Percentiles rank a stretch among this genome's conserved stretches.
Evolutionary conservation across 2,888 invertebrate species (phyloP).

Genomic region (Dynastes grantii): DNA sequence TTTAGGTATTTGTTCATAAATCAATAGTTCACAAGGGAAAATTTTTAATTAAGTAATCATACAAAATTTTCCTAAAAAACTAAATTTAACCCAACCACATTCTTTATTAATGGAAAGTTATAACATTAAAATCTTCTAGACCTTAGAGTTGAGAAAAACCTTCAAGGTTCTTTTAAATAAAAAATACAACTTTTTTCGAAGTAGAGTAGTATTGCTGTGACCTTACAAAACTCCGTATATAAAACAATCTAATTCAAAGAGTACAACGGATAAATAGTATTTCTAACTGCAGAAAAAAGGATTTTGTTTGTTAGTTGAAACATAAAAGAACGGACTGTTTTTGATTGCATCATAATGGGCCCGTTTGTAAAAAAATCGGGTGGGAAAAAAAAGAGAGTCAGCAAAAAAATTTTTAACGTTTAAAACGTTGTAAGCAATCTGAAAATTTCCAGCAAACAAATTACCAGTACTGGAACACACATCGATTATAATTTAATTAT

Average conservation of each 20-base stretch:
- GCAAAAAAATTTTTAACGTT: neutral
- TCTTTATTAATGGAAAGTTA: neutral
- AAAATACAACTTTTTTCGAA: no score
- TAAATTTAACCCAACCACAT: neutral
- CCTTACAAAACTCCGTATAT: neutral
- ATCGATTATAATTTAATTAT: neutral
- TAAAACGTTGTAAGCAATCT: neutral
- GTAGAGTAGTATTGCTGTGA: neutral
- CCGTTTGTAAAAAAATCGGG: no score
- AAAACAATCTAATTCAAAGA: neutral
- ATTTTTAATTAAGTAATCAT: no score
- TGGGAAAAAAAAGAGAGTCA: neutral
- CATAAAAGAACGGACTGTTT: constrained; percentile 13
- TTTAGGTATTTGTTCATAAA: no score
- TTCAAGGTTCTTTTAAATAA: no score
- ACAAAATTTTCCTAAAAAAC: no score
- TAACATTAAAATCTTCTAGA: neutral
- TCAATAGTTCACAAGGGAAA: no score
- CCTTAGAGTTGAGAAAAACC: neutral
- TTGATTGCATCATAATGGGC: constrained; percentile 18
- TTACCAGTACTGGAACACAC: neutral
- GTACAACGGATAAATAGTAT: no score
- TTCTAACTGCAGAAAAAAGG: neutral
- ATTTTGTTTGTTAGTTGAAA: no score
- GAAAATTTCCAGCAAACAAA: neutral